These are phyloP conservation scores for Lottia scabra DNA, from an alignment of 2,888 invertebrate species.

Conservation along the genomic window DNA sequence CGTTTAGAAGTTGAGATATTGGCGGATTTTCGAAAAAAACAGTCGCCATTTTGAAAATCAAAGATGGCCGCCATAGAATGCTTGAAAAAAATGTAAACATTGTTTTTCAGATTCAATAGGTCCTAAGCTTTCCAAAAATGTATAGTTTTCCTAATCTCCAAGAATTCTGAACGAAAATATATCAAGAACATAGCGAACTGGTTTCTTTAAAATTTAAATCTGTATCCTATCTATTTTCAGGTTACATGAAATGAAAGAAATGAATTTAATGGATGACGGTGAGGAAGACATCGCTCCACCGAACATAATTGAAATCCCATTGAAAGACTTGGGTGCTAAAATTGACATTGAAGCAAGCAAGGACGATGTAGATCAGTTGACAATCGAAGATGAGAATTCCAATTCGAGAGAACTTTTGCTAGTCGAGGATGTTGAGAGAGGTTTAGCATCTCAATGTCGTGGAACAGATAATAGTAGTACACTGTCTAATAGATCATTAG, in stretches of 20 bases:
- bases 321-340: slow-evolving; percentile 50
- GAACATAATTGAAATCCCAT: slow-evolving; percentile 55
- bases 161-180: too few species aligned
- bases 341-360: slow-evolving; percentile 45
- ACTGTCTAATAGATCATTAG: not conserved
- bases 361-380: slow-evolving; percentile 27
- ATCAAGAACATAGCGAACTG: too few species aligned
- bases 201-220: too few species aligned
- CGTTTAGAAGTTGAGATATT: too few species aligned
- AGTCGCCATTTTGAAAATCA: too few species aligned
- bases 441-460: not conserved
- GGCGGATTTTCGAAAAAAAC: too few species aligned
- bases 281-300: slow-evolving; percentile 39
- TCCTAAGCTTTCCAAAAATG: too few species aligned
- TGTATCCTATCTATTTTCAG: slow-evolving; percentile 33
- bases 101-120: too few species aligned
- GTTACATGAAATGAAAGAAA: slow-evolving; percentile 58
- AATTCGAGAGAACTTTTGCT: slow-evolving; percentile 11
- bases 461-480: not conserved
- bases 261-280: slow-evolving; percentile 51
- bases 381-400: slow-evolving; percentile 23
- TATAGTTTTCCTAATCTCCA: too few species aligned
- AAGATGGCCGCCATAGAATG: too few species aligned
- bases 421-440: slow-evolving; percentile 3
- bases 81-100: too few species aligned